Percentiles rank a stretch among this genome's conserved stretches.
phyloP scores from a whole-genome alignment of 2,797 vertebrate genomes.

The Leptodactylus fallax region DNA sequence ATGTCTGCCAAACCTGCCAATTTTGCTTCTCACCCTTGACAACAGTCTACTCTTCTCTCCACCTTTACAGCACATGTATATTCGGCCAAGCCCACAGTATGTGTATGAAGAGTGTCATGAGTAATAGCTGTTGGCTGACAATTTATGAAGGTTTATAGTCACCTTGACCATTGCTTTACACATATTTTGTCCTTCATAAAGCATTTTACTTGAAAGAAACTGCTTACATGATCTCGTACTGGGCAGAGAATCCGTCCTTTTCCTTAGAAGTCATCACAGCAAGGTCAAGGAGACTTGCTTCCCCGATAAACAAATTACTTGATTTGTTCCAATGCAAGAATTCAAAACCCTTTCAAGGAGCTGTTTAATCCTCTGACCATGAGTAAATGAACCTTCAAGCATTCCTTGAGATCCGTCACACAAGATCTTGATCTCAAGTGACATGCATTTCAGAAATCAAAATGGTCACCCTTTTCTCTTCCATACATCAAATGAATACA shows the following conservation, averaged over 20 bases:
- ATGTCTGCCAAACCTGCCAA: too few species aligned
- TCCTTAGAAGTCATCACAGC: not conserved
- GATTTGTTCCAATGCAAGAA: slow-evolving; percentile 32
- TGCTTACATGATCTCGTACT: not conserved
- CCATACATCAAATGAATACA: not conserved
- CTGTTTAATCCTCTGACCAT: slow-evolving; percentile 2
- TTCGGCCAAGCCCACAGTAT: too few species aligned
- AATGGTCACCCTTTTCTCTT: not conserved
- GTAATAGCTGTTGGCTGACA: too few species aligned
- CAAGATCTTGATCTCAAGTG: not conserved
- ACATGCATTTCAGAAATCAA: not conserved
- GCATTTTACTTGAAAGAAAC: not conserved
- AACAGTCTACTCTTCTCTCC: too few species aligned
- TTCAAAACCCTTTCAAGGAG: not conserved
- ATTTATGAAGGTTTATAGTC: too few species aligned
- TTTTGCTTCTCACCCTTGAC: too few species aligned
- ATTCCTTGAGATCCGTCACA: slow-evolving; percentile 2
- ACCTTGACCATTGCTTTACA: not conserved
- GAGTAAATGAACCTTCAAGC: slow-evolving; percentile 36
- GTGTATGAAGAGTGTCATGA: too few species aligned
- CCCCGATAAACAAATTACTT: slow-evolving; percentile 14
- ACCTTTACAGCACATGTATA: too few species aligned
- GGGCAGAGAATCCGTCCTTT: not conserved
- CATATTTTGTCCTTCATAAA: not conserved
- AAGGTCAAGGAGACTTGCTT: slow-evolving; percentile 19